Percentiles rank a stretch among this genome's conserved stretches.
Evolutionary conservation across 2,888 invertebrate genomes (phyloP).

Genomic region (Zelleria hepariella): DNA sequence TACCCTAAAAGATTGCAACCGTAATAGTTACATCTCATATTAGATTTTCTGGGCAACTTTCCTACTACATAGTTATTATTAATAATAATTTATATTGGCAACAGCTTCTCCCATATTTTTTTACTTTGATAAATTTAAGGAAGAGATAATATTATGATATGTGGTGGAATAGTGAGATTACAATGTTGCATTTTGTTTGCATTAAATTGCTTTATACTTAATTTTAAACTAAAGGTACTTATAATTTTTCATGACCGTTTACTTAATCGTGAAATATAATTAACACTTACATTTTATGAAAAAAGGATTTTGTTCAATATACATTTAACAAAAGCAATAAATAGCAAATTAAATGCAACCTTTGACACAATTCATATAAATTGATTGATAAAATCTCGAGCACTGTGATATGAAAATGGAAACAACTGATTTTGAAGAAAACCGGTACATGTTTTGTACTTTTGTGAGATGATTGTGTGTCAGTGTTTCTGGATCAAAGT

Average conservation of each 20-base stretch:
- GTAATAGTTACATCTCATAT: background rate
- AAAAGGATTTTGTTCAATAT: too few species aligned
- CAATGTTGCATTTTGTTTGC: background rate
- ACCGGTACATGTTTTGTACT: background rate
- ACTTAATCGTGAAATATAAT: background rate
- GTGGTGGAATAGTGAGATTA: background rate
- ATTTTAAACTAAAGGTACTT: background rate
- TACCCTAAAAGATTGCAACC: background rate
- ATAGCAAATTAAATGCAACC: background rate
- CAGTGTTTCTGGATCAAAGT: too few species aligned
- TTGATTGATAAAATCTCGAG: slow-evolving; percentile 6
- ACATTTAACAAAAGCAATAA: background rate
- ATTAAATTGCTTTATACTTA: background rate
- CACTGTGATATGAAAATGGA: slow-evolving; percentile 11
- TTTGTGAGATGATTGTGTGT: background rate
- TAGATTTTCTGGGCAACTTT: background rate
- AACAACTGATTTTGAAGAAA: background rate
- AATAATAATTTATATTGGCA: too few species aligned
- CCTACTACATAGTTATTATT: background rate
- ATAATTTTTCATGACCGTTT: background rate
- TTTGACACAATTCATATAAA: background rate
- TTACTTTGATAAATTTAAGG: background rate
- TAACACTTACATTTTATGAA: too few species aligned
- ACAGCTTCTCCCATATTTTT: too few species aligned
- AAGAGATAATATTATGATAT: background rate